Conservation (phyloP, 2,888 invertebrate species). For the Ariolimax columbianus region DNA sequence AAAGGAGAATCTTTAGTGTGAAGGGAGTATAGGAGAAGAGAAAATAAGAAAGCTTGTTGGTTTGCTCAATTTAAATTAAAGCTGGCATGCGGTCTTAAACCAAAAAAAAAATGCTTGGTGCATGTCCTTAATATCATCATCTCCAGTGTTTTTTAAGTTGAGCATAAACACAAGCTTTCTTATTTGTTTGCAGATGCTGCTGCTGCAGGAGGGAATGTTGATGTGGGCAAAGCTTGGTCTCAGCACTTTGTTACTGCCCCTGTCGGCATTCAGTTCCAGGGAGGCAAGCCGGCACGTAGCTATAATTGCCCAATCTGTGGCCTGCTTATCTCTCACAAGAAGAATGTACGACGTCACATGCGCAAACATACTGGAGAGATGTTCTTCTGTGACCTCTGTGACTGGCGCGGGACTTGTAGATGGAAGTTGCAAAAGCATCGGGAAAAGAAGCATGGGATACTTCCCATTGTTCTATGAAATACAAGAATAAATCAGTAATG, state of each 20-base stretch:
- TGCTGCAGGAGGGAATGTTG: constrained; percentile 33
- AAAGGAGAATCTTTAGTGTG: neutral
- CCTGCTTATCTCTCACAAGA: constrained; percentile 48
- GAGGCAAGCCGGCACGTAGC: constrained; percentile 30
- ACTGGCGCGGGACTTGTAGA: constrained; percentile 52
- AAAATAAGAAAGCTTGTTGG: constrained; percentile 50
- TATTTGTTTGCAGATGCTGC: constrained; percentile 54
- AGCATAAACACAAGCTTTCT: constrained; percentile 54
- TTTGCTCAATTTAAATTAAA: constrained; percentile 45
- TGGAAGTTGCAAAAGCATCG: constrained; percentile 54
- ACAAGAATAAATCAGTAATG: neutral
- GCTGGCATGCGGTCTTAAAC: constrained; percentile 25
- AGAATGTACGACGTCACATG: constrained; percentile 53
- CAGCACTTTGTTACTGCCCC: constrained; percentile 48
- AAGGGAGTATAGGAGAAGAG: neutral
- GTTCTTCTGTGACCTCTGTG: constrained; percentile 54
- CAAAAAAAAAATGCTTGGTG: neutral
- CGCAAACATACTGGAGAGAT: constrained; percentile 55
- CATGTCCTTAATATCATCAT: constrained; percentile 14
- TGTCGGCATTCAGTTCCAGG: constrained; percentile 39
- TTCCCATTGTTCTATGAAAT: constrained; percentile 5
- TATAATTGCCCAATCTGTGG: constrained; percentile 52
- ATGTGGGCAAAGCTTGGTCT: constrained; percentile 44
- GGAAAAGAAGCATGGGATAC: constrained; percentile 48
- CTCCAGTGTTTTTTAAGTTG: constrained; percentile 42